Evolutionary conservation across 1,140 invertebrate genomes (phyloP), one percentile per base, ranked within the genome.

Genomic region (Phenacoccus solenopsis): DNA sequence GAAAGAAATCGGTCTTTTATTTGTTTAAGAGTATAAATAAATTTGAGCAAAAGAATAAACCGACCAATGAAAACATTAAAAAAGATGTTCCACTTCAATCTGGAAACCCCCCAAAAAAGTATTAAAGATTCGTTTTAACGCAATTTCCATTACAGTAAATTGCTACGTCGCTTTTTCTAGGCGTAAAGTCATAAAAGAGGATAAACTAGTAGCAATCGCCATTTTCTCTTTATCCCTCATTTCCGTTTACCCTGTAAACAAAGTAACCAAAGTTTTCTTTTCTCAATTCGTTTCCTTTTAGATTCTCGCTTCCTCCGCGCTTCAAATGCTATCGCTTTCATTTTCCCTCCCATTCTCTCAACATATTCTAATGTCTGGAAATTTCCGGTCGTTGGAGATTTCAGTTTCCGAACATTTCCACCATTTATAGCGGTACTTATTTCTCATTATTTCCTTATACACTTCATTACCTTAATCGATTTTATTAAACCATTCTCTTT

Each of bases 211-310:
- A 32, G 67, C 30, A 32, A 35, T 68, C 67, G 28, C 69, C 28
- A 25, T 69, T 72, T 69, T 70, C 57, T 68, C 67, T 68, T 67
- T 72, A 70, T 72, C 68, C 71, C 71, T 70, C 74, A 75, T 72
- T 73, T 70, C 61, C 69, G 64, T 67, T 64, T 64, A 25, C 59
- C 59, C 25, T 64, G 59, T 64, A 64, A 64, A 64, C 59, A 64
- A 64, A 64, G 59, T 64, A 64, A 64, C 59, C 71, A 28, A 70
- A 61, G 71, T 71, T 70, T 59, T 71, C 38, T 72, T 71, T 70
- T 73, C 72, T 70, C 72, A 69, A 72, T 74, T 71, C 71, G 75
- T 72, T 70, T 71, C 70, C 9, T 59, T 38, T 49, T 56, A 20
- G 12, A n/a, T 38, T 27, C 12, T 67, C 64, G 20, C 30, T 70